These are phyloP conservation scores for Chondrilla cf. caribensis DNA, from an alignment of 37 sponge, comb jelly and placozoan genomes.

Conservation along the genomic window DNA sequence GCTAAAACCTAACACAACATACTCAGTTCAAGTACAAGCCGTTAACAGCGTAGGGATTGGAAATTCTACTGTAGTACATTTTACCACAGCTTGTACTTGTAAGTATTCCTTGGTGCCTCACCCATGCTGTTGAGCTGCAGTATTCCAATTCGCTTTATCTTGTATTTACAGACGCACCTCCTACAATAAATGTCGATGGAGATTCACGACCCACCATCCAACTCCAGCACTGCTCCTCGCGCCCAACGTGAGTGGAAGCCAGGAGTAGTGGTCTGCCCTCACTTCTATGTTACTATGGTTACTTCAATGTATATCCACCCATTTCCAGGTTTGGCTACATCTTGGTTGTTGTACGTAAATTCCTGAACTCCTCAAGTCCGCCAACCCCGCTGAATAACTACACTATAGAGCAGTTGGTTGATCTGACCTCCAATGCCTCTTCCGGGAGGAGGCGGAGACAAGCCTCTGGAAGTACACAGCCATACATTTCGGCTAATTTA, in stretches of 20 bases:
- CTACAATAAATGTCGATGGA: too few species aligned
- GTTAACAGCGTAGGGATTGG: not conserved
- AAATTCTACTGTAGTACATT: not conserved
- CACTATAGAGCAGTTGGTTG: slow-evolving; percentile 24
- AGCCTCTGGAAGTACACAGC: not conserved
- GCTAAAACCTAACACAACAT: not conserved
- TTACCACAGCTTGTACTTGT: slow-evolving; percentile 11
- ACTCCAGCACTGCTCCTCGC: too few species aligned
- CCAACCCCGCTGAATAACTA: not conserved
- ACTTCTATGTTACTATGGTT: too few species aligned
- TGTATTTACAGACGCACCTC: too few species aligned
- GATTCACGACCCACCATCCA: too few species aligned
- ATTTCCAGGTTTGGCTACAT: not conserved
- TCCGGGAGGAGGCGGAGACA: not conserved
- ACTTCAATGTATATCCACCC: too few species aligned
- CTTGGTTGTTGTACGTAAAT: slow-evolving; percentile 42
- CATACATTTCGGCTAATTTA: slow-evolving; percentile 44
- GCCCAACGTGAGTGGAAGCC: too few species aligned
- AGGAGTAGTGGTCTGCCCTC: too few species aligned
- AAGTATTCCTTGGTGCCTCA: not conserved
- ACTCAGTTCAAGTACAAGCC: not conserved
- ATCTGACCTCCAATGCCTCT: not conserved
- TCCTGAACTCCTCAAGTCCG: not conserved
- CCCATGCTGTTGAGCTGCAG: not conserved
- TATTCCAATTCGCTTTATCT: not conserved